phyloP scores from a whole-genome alignment of 2,113 vertebrate genomes.

The Alexandromys fortis region DNA sequence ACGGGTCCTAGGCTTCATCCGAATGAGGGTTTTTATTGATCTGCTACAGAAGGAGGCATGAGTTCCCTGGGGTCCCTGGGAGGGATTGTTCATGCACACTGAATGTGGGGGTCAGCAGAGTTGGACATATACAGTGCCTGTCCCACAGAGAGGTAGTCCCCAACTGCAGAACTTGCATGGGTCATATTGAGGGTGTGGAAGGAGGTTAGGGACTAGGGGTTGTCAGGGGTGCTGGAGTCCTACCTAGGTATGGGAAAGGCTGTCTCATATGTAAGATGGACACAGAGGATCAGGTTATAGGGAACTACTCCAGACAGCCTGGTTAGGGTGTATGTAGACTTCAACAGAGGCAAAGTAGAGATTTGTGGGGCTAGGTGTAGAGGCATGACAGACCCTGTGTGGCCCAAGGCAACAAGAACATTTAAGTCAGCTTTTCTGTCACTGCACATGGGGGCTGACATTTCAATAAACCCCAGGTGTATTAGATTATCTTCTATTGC shows the following conservation, averaged over 20 bases:
- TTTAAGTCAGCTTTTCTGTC: constrained; percentile 44
- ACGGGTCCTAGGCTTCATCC: not conserved
- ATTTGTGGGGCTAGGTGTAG: not conserved
- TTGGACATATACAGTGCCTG: not conserved
- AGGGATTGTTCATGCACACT: not conserved
- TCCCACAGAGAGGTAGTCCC: not conserved
- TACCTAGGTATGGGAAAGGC: not conserved
- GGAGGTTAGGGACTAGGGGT: not conserved
- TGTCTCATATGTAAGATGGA: not conserved
- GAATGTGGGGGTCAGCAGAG: not conserved
- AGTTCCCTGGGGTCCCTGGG: not conserved
- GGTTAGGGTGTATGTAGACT: not conserved
- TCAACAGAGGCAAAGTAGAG: not conserved
- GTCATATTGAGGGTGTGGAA: not conserved
- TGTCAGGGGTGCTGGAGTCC: not conserved
- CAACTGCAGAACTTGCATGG: no score
- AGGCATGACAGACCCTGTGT: constrained; percentile 3
- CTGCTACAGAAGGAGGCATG: not conserved
- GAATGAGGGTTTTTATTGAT: not conserved
- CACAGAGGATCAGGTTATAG: no score
- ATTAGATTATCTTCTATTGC: not conserved
- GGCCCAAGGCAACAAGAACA: constrained; percentile 21
- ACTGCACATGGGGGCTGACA: constrained; percentile 49
- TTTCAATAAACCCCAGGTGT: constrained; percentile 55
- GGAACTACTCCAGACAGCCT: not conserved